Percentiles rank a stretch among this genome's conserved stretches.
Evolutionary conservation across 1,140 invertebrate species (phyloP).

Genomic region (Dreissena rostriformis): DNA sequence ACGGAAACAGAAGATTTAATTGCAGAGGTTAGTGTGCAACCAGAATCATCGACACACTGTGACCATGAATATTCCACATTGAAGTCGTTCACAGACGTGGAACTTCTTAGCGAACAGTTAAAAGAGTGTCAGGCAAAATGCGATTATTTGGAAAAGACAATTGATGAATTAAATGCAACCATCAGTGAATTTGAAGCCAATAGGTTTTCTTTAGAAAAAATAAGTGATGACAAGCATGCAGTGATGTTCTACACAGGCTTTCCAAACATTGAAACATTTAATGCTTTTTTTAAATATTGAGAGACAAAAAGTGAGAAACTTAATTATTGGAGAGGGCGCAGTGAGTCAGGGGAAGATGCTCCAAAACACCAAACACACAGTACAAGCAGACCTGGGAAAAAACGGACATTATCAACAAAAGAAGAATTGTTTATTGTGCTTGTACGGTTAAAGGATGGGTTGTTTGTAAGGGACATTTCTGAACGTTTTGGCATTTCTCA

Average conservation of each 20-base stretch:
- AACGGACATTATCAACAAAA: not conserved
- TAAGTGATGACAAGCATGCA: slow-evolving; percentile 5
- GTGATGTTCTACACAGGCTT: not conserved
- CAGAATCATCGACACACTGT: no score
- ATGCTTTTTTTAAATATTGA: slow-evolving; percentile 7
- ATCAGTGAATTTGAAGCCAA: not conserved
- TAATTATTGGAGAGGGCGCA: slow-evolving; percentile 36
- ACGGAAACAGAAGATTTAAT: not conserved
- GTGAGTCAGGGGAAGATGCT: not conserved
- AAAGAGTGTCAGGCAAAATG: not conserved
- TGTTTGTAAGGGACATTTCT: slow-evolving; percentile 43
- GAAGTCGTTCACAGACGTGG: not conserved
- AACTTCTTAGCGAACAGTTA: not conserved
- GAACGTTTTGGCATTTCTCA: slow-evolving; percentile 35
- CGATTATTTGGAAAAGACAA: not conserved
- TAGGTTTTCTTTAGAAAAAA: slow-evolving; percentile 1
- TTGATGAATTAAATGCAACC: not conserved
- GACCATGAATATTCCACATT: not conserved
- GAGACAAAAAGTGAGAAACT: slow-evolving; percentile 27
- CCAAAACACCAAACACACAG: not conserved
- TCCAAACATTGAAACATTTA: not conserved
- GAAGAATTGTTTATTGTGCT: slow-evolving; percentile 48
- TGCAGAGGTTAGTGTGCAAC: not conserved
- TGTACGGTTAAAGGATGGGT: slow-evolving; percentile 40
- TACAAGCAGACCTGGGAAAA: slow-evolving; percentile 25